Percentiles rank a stretch among this genome's conserved stretches.
Conservation (phyloP, 2,113 vertebrate species). For the Strigops habroptila region DNA sequence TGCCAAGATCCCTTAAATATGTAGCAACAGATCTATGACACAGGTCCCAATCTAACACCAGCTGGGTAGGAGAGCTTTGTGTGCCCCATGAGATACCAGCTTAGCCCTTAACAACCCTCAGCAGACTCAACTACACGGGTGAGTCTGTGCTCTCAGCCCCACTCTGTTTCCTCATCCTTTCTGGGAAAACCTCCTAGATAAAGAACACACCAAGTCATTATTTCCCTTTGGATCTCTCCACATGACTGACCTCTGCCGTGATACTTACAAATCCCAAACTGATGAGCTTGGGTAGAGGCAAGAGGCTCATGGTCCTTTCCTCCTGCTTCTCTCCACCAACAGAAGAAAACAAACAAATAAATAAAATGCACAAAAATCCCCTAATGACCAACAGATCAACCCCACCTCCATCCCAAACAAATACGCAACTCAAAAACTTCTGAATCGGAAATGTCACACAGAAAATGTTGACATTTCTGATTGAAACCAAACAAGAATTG, state of each 20-base stretch:
- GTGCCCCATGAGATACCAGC: not conserved
- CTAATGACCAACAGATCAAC: not conserved
- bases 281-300: not conserved
- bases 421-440: not conserved
- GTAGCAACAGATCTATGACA: not conserved
- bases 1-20: not conserved
- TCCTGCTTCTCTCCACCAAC: not conserved
- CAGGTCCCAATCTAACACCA: not conserved
- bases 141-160: not conserved
- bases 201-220: not conserved
- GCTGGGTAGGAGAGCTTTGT: not conserved
- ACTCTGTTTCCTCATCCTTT: not conserved
- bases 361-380: not conserved
- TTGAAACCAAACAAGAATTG: not conserved
- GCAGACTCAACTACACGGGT: not conserved
- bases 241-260: not conserved
- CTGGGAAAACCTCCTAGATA: not conserved
- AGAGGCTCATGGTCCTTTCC: not conserved
- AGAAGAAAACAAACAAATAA: not conserved
- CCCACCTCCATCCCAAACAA: not conserved
- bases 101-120: not conserved
- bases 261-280: not conserved
- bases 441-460: not conserved
- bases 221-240: not conserved
- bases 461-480: constrained; percentile 8